Base-by-base conservation (phyloP, 92 coral and sea anemone genomes). In the Meandrina meandrites region DNA sequence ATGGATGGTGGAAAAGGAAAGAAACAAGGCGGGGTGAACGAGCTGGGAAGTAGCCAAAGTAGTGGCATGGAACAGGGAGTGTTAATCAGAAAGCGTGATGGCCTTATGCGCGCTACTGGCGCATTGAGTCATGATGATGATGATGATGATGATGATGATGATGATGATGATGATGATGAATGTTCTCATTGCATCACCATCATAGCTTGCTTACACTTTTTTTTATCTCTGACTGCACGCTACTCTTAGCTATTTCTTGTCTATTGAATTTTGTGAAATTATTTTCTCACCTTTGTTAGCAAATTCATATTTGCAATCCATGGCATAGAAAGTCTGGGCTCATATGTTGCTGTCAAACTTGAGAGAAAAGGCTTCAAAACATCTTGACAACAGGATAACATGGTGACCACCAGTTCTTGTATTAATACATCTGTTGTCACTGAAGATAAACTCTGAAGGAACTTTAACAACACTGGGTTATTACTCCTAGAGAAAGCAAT, bases 401-500 rank as follows among this genome's bases (percentile, higher is more conserved):
- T 90, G 69, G 91, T 90, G 40, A 89, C 83, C 71, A 96, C 90
- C 36, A 96, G 90, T 58, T 92, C 91, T 72, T 91, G 98, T 19
- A 89, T 50, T 57, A 86, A 54, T 72, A 84, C 84, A 56, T 92
- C 91, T 31, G 90, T 91, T 47, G 83, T 81, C 35, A 51, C 81
- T 35, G 93, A 81, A 36, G 95, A 91, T 8, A 94, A 76, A 5
- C 93, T 94, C 51, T 92, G 99, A 30, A 96, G 93, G 82, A 93
- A 96, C 82, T 93, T 84, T 58, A 96, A 78, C 75, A 96, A 86
- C 40, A 96, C 94, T 77, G 99, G 99, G 80, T 96, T 96, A 81
- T 96, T 96, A 30, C 96, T 94, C 87, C 99, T 96, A 84, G 21
- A 78, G 34, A 73, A 34, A 31, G 28, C 66, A 87, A 54, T 17